These are phyloP conservation scores for Limnephilus auricula DNA, from an alignment of 2,888 invertebrate genomes.

Conservation along the genomic window DNA sequence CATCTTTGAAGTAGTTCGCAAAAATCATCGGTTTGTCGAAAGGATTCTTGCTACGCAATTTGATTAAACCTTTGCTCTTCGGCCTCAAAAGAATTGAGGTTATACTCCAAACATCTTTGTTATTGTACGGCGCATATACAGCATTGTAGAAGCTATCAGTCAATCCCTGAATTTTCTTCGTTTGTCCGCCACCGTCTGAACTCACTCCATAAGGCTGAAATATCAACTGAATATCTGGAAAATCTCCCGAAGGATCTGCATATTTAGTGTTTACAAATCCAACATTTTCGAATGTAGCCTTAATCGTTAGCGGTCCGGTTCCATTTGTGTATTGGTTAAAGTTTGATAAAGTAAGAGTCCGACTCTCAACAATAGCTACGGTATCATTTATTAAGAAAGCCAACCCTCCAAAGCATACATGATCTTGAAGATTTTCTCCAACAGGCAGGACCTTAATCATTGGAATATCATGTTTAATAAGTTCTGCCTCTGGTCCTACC, in stretches of 20 bases:
- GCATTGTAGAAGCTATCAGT: conserved; percentile 82
- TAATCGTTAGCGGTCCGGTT: conserved; percentile 82
- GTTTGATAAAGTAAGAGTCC: not conserved
- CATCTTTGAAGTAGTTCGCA: conserved; percentile 78
- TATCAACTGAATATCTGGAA: conserved; percentile 71
- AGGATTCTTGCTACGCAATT: conserved; percentile 76
- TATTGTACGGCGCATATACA: conserved; percentile 83
- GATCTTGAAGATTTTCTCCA: conserved; percentile 74
- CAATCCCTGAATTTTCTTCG: conserved; percentile 83
- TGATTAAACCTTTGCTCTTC: conserved; percentile 76
- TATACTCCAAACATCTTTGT: conserved; percentile 68
- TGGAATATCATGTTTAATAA: conserved; percentile 71
- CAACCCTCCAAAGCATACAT: conserved; percentile 82
- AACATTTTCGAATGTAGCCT: conserved; percentile 82
- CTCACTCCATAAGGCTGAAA: not conserved
- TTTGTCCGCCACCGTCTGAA: conserved; percentile 78
- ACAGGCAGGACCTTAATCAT: conserved; percentile 72
- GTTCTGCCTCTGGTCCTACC: conserved; percentile 72
- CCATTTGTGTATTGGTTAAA: conserved; percentile 17
- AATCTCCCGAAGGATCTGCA: conserved; percentile 78
- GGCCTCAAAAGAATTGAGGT: conserved; percentile 71
- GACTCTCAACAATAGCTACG: not conserved
- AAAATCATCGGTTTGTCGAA: conserved; percentile 77
- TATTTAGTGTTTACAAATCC: conserved; percentile 80
- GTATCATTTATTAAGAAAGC: conserved; percentile 37